Evolutionary conservation across 2,888 invertebrate species (phyloP).

Genomic region (Spisula subtruncata): DNA sequence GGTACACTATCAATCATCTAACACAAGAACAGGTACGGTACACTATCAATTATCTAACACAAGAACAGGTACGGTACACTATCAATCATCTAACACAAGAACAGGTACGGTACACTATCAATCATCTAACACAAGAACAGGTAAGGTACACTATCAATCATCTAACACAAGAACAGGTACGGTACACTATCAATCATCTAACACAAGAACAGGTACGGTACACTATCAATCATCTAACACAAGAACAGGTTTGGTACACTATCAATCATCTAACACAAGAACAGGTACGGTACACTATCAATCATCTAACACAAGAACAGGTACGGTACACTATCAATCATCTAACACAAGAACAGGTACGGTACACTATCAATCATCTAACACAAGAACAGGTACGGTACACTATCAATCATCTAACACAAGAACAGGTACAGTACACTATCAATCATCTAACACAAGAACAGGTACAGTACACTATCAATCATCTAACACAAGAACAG

Average conservation of each 20-base stretch:
- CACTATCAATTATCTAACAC: too few species aligned
- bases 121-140: conserved; percentile 22
- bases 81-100: conserved; percentile 3
- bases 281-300: conserved; percentile 27
- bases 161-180: conserved; percentile 25
- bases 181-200: too few species aligned
- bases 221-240: too few species aligned
- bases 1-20: too few species aligned
- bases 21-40: conserved; percentile 21
- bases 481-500: conserved; percentile 22
- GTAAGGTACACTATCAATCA: too few species aligned
- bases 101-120: conserved; percentile 27
- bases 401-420: too few species aligned
- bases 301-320: conserved; percentile 22
- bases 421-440: conserved; percentile 28
- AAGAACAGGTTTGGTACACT: conserved; percentile 29
- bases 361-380: too few species aligned
- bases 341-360: conserved; percentile 25
- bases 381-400: conserved; percentile 21
- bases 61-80: conserved; percentile 29
- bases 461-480: conserved; percentile 25
- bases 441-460: conserved; percentile 3
- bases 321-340: too few species aligned
- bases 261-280: conserved; percentile 3
- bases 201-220: conserved; percentile 21